Conservation (phyloP, 2,797 vertebrate species). For the Tapera naevia region DNA sequence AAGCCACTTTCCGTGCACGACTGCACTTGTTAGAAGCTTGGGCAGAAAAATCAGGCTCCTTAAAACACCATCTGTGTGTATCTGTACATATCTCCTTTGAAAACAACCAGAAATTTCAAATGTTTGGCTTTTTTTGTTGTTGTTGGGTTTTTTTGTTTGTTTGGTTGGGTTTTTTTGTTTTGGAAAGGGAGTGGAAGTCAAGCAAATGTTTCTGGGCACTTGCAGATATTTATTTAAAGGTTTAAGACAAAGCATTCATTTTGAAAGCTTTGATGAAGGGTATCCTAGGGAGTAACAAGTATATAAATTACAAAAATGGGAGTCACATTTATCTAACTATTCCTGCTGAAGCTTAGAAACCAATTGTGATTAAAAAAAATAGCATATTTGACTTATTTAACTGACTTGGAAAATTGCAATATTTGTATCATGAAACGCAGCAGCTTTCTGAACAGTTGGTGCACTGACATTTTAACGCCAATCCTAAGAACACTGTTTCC, state of each 20-base stretch:
- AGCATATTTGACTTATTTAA: not conserved
- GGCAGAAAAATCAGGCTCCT: not conserved
- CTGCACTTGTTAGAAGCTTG: not conserved
- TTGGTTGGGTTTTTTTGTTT: too few species aligned
- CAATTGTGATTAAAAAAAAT: not conserved
- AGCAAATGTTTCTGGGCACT: not conserved
- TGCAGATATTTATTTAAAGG: not conserved
- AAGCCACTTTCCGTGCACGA: not conserved
- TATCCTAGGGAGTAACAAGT: not conserved
- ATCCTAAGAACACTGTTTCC: not conserved
- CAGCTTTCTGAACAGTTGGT: slow-evolving; percentile 50
- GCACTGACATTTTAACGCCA: slow-evolving; percentile 26
- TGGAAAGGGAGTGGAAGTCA: not conserved
- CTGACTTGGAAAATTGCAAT: slow-evolving; percentile 4
- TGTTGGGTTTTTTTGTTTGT: too few species aligned
- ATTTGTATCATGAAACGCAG: not conserved
- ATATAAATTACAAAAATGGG: not conserved
- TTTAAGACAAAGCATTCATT: not conserved
- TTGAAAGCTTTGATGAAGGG: not conserved
- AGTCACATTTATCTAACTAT: not conserved
- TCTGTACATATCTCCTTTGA: not conserved
- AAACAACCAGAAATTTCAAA: not conserved
- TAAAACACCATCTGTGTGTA: slow-evolving; percentile 30
- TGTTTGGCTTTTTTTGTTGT: not conserved
- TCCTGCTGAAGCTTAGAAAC: not conserved